These are phyloP conservation scores for Acropora tenuis DNA, from an alignment of 64 coral and sea anemone species.

Conservation along the genomic window DNA sequence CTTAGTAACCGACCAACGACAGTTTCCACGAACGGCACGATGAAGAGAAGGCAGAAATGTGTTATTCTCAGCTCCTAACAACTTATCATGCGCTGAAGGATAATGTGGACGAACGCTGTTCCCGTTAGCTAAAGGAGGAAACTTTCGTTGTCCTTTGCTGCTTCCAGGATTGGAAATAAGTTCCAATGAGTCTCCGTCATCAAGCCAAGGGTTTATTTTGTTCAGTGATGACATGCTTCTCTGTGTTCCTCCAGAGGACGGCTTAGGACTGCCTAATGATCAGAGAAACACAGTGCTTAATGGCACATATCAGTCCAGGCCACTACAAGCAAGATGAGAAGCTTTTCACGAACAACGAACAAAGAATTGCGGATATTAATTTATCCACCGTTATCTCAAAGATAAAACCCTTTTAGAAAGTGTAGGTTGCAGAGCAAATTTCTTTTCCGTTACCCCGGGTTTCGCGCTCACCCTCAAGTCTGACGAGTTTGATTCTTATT, in stretches of 20 bases:
- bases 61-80: not conserved
- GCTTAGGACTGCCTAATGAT: not conserved
- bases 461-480: too few relatives aligned
- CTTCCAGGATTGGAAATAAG: conserved; percentile 30
- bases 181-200: not conserved
- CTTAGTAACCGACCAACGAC: not conserved
- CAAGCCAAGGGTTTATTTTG: conserved; percentile 9
- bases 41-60: conserved; percentile 40
- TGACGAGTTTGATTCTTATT: too few relatives aligned
- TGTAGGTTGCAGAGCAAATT: too few relatives aligned
- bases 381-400: too few relatives aligned
- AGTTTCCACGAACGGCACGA: conserved; percentile 33
- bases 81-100: not conserved
- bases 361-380: too few relatives aligned
- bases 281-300: not conserved
- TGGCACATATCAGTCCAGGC: not conserved
- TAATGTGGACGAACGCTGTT: not conserved
- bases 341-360: too few relatives aligned
- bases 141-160: not conserved
- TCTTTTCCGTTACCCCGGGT: too few relatives aligned
- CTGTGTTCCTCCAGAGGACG: conserved; percentile 19
- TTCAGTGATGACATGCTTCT: not conserved
- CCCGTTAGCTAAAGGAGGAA: not conserved
- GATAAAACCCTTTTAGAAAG: too few relatives aligned
- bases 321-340: too few relatives aligned